These are phyloP conservation scores for Carettochelys insculpta DNA, from an alignment of 2,113 vertebrate genomes.

Conservation along the genomic window DNA sequence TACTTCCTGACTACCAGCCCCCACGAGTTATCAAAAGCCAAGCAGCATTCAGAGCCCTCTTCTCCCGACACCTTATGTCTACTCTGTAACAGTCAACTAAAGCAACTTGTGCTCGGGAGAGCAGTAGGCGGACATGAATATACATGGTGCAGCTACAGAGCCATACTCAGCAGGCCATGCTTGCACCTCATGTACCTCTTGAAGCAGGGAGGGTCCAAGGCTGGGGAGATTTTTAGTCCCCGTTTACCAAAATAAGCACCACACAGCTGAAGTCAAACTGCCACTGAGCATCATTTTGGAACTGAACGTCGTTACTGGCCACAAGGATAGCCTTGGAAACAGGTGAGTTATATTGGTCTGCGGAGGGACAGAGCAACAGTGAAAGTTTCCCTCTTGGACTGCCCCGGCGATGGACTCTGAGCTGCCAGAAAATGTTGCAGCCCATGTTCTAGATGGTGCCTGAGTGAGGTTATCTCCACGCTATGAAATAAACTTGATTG, in stretches of 20 bases:
- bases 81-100: slow-evolving; percentile 52
- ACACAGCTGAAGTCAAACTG: slow-evolving; percentile 18
- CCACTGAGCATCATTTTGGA: neutral
- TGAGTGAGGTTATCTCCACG: neutral
- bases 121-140: neutral
- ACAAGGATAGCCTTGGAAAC: neutral
- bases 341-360: neutral
- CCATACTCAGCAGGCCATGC: neutral
- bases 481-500: too few relatives aligned
- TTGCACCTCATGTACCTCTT: slow-evolving; percentile 12
- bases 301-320: neutral
- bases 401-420: accelerated
- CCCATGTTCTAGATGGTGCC: neutral
- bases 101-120: slow-evolving; percentile 10
- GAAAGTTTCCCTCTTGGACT: neutral
- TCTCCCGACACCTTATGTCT: slow-evolving; percentile 46
- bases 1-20: neutral
- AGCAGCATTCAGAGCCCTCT: slow-evolving; percentile 54
- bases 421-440: neutral
- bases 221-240: neutral
- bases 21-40: slow-evolving; percentile 37
- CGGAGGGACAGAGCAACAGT: neutral
- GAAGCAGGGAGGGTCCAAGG: slow-evolving; percentile 14
- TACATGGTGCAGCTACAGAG: neutral
- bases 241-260: slow-evolving; percentile 49